These are phyloP conservation scores for Monopis laevigella DNA, from an alignment of 2,888 invertebrate genomes.

Conservation along the genomic window DNA sequence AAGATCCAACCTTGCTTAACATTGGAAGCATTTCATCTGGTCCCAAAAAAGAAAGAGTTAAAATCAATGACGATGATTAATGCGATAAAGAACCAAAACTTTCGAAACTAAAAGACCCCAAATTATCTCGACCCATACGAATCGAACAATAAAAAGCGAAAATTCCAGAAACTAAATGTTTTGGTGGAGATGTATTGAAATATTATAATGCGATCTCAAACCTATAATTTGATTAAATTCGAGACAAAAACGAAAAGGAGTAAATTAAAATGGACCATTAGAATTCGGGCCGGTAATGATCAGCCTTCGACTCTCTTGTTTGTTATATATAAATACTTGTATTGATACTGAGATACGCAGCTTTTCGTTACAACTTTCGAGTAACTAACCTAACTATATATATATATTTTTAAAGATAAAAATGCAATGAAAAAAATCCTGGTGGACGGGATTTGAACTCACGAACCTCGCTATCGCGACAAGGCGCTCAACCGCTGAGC, in stretches of 20 bases:
- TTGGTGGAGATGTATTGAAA: conserved; percentile 57
- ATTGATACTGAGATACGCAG: too few relatives aligned
- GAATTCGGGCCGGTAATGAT: conserved; percentile 62
- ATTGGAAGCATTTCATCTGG: conserved; percentile 4
- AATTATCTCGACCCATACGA: conserved; percentile 49
- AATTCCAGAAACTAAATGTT: conserved; percentile 44
- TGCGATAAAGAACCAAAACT: conserved; percentile 19
- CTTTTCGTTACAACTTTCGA: too few relatives aligned
- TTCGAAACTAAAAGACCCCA: conserved; percentile 48
- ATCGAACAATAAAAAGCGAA: conserved; percentile 55
- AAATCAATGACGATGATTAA: conserved; percentile 29
- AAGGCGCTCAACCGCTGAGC: too few relatives aligned
- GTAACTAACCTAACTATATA: too few relatives aligned
- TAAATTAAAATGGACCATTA: conserved; percentile 58
- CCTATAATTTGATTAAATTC: conserved; percentile 67
- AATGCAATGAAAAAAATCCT: too few relatives aligned
- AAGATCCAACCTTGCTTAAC: neutral
- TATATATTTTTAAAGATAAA: too few relatives aligned
- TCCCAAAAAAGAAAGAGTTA: conserved; percentile 19
- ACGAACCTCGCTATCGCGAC: too few relatives aligned
- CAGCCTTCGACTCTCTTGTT: conserved; percentile 46
- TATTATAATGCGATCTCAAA: conserved; percentile 59
- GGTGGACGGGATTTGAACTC: too few relatives aligned
- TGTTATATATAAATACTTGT: conserved; percentile 31
- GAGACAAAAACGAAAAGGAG: conserved; percentile 53